Percentiles rank a stretch among this genome's conserved stretches.
These are phyloP conservation scores for Diarsia mendica DNA, from an alignment of 2,888 invertebrate genomes.

Conservation along the genomic window DNA sequence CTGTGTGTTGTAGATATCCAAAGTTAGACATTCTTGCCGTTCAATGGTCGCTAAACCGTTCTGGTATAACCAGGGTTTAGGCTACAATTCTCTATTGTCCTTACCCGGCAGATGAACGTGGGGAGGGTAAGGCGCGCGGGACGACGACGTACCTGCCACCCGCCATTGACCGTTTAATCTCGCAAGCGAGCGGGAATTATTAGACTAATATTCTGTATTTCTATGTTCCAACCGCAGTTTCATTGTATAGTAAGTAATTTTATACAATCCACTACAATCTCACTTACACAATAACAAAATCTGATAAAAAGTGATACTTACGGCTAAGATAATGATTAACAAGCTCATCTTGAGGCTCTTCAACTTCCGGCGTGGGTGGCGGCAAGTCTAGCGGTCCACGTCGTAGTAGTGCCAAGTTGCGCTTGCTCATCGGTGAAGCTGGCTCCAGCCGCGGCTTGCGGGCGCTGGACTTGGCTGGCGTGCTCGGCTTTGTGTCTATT, in stretches of 20 bases:
- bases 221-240: too few species aligned
- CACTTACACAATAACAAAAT: too few species aligned
- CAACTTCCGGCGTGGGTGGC: slow-evolving; percentile 66
- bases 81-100: too few species aligned
- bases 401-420: slow-evolving; percentile 89
- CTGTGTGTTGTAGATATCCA: neutral
- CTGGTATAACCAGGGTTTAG: neutral
- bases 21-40: neutral
- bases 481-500: slow-evolving; percentile 75
- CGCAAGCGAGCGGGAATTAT: too few species aligned
- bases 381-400: slow-evolving; percentile 79
- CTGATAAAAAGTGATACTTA: slow-evolving; percentile 68
- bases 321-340: slow-evolving; percentile 85
- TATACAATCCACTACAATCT: too few species aligned
- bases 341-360: slow-evolving; percentile 78
- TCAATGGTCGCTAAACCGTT: neutral
- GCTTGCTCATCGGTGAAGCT: slow-evolving; percentile 87
- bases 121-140: too few species aligned
- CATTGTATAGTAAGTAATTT: too few species aligned
- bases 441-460: slow-evolving; percentile 73
- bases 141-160: too few species aligned
- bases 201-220: too few species aligned
- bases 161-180: too few species aligned
- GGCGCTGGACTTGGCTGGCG: slow-evolving; percentile 75
- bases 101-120: too few species aligned